These are phyloP conservation scores for Tetramorium alpestre DNA, from an alignment of 1,140 invertebrate species.

Conservation along the genomic window DNA sequence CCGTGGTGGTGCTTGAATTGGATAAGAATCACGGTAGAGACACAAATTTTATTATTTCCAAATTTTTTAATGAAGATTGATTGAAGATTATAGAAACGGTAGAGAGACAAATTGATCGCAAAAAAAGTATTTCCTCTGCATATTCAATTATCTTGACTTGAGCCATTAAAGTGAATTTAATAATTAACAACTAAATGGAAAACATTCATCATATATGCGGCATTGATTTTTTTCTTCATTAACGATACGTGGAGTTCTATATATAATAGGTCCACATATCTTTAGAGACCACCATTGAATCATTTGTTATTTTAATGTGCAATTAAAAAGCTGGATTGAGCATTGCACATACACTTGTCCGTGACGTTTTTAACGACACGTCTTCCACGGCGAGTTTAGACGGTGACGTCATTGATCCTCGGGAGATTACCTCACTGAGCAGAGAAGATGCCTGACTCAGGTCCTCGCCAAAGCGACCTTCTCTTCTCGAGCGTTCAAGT, in stretches of 20 bases:
- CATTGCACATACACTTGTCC: slow-evolving; percentile 35
- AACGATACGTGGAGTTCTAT: background rate
- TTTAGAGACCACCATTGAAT: background rate
- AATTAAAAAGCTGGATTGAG: slow-evolving; percentile 25
- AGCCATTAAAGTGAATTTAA: background rate
- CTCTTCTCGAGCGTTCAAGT: slow-evolving; percentile 13
- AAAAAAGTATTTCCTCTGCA: background rate
- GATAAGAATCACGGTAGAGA: background rate
- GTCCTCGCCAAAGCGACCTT: slow-evolving; percentile 41
- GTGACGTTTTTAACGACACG: slow-evolving; percentile 54
- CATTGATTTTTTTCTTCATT: background rate
- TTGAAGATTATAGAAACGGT: no score
- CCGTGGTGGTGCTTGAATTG: background rate
- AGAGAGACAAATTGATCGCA: background rate
- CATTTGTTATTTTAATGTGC: slow-evolving; percentile 10
- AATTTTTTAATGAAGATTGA: background rate
- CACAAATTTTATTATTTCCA: background rate
- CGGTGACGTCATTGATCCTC: slow-evolving; percentile 78
- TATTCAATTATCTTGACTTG: background rate
- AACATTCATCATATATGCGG: background rate
- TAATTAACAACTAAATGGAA: background rate
- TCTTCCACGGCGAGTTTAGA: slow-evolving; percentile 73
- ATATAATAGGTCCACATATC: background rate
- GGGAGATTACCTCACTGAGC: slow-evolving; percentile 71
- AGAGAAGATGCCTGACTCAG: slow-evolving; percentile 27